A percentile compares a stretch with the other conserved stretches of the same genome.
Evolutionary conservation across 2,888 invertebrate species (phyloP).

Genomic region (Chaetogeoica ovagalla): DNA sequence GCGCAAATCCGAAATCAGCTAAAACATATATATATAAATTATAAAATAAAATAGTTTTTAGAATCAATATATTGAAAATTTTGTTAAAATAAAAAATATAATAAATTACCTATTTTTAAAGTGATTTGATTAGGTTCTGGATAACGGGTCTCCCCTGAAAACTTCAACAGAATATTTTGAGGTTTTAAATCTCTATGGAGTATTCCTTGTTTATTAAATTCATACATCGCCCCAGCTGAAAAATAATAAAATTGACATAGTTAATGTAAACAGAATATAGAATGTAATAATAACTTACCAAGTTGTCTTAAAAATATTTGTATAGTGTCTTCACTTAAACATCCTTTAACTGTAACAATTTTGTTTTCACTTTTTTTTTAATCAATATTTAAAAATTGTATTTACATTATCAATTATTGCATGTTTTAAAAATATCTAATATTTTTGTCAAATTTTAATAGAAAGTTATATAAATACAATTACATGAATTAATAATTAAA

Average conservation of each 20-base stretch:
- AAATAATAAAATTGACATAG: too few species aligned
- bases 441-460: too few species aligned
- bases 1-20: constrained; percentile 99
- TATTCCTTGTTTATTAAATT: constrained; percentile 94
- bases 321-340: constrained; percentile 96
- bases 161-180: constrained; percentile 95
- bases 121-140: constrained; percentile 83
- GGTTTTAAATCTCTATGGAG: constrained; percentile 99
- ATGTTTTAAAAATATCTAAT: too few species aligned
- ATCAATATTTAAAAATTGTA: not conserved
- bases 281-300: constrained; percentile 64
- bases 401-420: too few species aligned
- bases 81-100: not conserved
- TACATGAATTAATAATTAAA: too few species aligned
- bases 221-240: constrained; percentile 94
- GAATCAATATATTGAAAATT: not conserved
- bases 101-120: constrained; percentile 76
- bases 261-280: too few species aligned
- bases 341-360: constrained; percentile 74
- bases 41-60: constrained; percentile 65
- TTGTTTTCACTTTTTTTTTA: not conserved
- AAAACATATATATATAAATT: constrained; percentile 64
- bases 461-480: too few species aligned
- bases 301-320: constrained; percentile 91
- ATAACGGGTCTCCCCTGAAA: constrained; percentile 69